A percentile compares a stretch with the other conserved stretches of the same genome.
phyloP scores from a whole-genome alignment of 2,113 vertebrate species.

The Rhombomys opimus region DNA sequence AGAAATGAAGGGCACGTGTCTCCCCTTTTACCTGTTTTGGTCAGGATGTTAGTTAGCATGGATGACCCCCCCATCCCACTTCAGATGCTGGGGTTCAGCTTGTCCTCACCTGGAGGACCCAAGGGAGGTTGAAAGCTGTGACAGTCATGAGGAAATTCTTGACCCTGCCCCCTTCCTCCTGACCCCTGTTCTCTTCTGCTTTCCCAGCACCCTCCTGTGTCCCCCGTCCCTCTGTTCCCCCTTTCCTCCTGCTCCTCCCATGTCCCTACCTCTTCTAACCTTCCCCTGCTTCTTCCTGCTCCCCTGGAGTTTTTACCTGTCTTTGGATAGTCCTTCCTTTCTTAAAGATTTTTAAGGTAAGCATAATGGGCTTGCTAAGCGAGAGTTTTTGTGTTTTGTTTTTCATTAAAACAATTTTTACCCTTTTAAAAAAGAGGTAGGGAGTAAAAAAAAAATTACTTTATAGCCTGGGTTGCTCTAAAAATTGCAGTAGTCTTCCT shows the following conservation, averaged over 20 bases:
- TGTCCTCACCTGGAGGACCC: neutral
- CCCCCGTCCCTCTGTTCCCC: neutral
- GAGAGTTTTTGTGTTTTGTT: no score
- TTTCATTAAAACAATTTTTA: neutral
- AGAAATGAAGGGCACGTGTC: constrained; percentile 28
- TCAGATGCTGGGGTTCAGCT: neutral
- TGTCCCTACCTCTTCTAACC: neutral
- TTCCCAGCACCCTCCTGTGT: no score
- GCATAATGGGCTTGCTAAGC: neutral
- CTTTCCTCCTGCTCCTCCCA: neutral
- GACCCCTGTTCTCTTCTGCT: no score
- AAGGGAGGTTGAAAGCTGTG: neutral
- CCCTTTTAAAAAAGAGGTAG: neutral
- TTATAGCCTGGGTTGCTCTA: neutral
- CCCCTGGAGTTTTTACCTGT: neutral
- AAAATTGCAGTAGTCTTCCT: neutral
- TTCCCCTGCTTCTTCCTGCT: no score
- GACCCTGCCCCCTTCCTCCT: no score
- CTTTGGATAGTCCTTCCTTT: neutral
- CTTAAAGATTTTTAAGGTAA: neutral
- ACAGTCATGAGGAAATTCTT: neutral
- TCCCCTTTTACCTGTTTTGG: neutral
- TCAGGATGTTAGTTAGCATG: neutral
- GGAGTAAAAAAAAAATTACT: no score
- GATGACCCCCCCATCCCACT: rapidly evolving